Evolutionary conservation across 2,797 vertebrate species (phyloP).

Genomic region (Premnoplex brunnescens): DNA sequence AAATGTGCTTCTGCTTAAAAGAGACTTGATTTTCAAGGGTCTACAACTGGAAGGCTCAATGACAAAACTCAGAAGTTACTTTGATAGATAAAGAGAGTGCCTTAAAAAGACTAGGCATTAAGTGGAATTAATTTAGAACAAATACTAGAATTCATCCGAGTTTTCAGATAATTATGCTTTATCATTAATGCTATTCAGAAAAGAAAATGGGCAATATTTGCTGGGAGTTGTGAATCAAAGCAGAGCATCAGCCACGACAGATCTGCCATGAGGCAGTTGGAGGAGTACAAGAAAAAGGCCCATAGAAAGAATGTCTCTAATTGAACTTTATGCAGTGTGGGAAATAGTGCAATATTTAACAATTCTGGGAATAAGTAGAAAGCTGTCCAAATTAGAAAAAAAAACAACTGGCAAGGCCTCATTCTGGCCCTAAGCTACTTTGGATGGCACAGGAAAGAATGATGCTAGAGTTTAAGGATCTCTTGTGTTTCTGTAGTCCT

Average conservation of each 20-base stretch:
- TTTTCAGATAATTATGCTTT: conserved; percentile 2
- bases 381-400: neutral
- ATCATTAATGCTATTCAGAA: conserved; percentile 14
- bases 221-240: conserved; percentile 2
- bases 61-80: neutral
- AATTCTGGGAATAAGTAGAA: conserved; percentile 44
- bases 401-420: neutral
- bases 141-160: neutral
- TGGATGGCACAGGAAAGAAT: neutral
- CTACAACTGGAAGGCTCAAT: neutral
- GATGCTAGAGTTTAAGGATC: neutral
- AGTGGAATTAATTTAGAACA: conserved; percentile 12
- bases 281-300: neutral
- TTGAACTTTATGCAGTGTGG: conserved; percentile 10
- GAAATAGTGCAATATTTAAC: conserved; percentile 41
- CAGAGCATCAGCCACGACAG: neutral
- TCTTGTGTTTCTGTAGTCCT: neutral
- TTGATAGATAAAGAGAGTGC: neutral
- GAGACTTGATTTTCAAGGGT: neutral
- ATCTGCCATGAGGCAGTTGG: conserved; percentile 24
- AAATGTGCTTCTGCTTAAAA: neutral
- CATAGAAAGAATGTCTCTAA: conserved; percentile 10
- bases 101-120: neutral
- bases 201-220: conserved; percentile 1
- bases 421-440: neutral